Conservation (phyloP, 2,113 vertebrate genomes). For the Sclerurus mexicanus region DNA sequence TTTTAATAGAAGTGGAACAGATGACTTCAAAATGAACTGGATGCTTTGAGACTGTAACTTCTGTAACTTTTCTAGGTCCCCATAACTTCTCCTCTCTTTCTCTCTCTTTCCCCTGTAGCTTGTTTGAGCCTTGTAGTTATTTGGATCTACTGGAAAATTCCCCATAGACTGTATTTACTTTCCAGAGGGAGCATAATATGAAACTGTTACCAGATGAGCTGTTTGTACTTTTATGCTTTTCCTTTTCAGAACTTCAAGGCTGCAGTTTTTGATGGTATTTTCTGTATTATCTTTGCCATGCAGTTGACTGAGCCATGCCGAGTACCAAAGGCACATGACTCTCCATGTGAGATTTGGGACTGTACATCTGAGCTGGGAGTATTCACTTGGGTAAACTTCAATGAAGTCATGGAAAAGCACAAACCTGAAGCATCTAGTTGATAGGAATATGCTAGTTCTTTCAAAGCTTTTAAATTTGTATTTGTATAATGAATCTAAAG, state of each 20-base stretch:
- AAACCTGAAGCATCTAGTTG: slow-evolving; percentile 27
- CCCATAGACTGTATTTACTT: not conserved
- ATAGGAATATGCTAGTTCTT: slow-evolving; percentile 18
- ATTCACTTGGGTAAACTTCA: slow-evolving; percentile 29
- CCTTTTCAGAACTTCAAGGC: not conserved
- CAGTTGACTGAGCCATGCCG: not conserved
- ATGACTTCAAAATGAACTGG: not conserved
- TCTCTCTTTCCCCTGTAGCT: not conserved
- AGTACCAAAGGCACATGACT: slow-evolving; percentile 1
- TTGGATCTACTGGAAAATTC: not conserved
- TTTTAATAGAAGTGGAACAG: not conserved
- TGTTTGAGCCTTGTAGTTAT: not conserved
- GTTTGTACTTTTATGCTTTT: not conserved
- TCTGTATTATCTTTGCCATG: slow-evolving; percentile 20
- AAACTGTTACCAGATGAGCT: not conserved
- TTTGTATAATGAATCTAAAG: slow-evolving; percentile 18
- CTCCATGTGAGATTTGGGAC: slow-evolving; percentile 7
- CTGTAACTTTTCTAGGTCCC: not conserved
- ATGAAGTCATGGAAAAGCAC: not conserved
- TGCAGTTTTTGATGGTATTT: not conserved
- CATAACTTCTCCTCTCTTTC: not conserved
- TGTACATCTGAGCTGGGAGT: slow-evolving; percentile 14
- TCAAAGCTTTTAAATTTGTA: slow-evolving; percentile 43
- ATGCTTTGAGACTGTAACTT: not conserved
- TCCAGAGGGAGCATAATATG: not conserved